Evolutionary conservation across 2,888 invertebrate species (phyloP).

Genomic region (Stenotaenia linearis): DNA sequence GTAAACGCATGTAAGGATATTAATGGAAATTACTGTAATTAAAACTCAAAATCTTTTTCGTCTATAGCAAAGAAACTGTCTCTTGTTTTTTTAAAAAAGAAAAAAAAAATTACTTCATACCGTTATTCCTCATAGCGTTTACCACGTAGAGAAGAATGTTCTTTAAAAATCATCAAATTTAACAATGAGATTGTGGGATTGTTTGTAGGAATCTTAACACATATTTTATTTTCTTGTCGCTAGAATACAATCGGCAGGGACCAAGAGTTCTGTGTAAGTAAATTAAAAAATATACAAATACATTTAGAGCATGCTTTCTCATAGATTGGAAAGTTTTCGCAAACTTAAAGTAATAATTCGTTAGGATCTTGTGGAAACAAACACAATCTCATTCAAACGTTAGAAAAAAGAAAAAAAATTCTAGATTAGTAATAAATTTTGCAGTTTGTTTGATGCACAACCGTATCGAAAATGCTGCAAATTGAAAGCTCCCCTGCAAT

Average conservation of each 20-base stretch:
- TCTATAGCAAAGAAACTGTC: not conserved
- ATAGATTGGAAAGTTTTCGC: not conserved
- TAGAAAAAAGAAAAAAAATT: not conserved
- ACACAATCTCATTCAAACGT: not conserved
- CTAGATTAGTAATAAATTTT: not conserved
- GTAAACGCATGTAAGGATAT: not conserved
- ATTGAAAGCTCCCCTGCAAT: not conserved
- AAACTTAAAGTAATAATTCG: not conserved
- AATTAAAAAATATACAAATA: conserved; percentile 29
- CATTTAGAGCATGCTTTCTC: conserved; percentile 8
- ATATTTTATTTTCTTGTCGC: conserved; percentile 35
- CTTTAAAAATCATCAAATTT: not conserved
- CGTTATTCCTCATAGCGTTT: not conserved
- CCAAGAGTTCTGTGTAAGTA: conserved; percentile 37
- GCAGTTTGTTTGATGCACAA: not conserved
- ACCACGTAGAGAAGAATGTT: not conserved
- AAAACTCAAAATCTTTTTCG: not conserved
- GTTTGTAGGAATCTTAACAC: conserved; percentile 8
- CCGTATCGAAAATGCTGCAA: not conserved
- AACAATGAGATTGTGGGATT: conserved; percentile 28
- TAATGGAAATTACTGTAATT: not conserved
- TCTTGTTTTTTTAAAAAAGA: not conserved
- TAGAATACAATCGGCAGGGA: conserved; percentile 36
- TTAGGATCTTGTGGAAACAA: not conserved
- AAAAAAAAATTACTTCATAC: not conserved